Percentiles rank a stretch among this genome's conserved stretches.
Conservation (phyloP, 2,113 vertebrate genomes). For the Equus przewalskii region DNA sequence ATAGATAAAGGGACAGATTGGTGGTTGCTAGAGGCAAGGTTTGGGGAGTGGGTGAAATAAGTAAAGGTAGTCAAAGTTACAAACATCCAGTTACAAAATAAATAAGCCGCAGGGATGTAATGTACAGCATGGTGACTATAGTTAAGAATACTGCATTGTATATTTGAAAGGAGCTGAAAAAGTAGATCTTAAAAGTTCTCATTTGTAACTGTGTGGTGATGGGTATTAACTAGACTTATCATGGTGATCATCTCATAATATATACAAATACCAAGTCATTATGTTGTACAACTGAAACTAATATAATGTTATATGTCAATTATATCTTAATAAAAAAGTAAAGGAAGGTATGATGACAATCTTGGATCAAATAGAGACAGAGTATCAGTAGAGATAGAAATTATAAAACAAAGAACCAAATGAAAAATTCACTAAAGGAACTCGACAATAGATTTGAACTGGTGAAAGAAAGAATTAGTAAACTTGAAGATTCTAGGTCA, state of each 20-base stretch:
- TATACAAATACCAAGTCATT: neutral
- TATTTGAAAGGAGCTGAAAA: neutral
- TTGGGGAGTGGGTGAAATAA: neutral
- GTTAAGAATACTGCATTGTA: neutral
- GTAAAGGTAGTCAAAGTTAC: neutral
- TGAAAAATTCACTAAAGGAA: neutral
- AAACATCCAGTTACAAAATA: neutral
- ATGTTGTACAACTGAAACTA: neutral
- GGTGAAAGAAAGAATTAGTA: neutral
- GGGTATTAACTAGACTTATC: neutral
- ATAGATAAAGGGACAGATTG: neutral
- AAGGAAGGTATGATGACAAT: neutral
- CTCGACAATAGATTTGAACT: neutral
- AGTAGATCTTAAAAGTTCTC: neutral
- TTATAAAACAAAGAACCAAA: neutral
- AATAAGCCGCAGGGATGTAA: neutral
- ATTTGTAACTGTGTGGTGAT: neutral
- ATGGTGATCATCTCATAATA: neutral
- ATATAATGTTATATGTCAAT: neutral
- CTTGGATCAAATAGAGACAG: neutral
- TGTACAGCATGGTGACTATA: neutral
- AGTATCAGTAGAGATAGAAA: neutral
- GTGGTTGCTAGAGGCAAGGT: neutral
- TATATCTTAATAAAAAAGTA: neutral
- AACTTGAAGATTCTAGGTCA: neutral